A percentile compares a stretch with the other conserved stretches of the same genome.
phyloP scores from a whole-genome alignment of 2,113 vertebrate species.

The Sebastes fasciatus region DNA sequence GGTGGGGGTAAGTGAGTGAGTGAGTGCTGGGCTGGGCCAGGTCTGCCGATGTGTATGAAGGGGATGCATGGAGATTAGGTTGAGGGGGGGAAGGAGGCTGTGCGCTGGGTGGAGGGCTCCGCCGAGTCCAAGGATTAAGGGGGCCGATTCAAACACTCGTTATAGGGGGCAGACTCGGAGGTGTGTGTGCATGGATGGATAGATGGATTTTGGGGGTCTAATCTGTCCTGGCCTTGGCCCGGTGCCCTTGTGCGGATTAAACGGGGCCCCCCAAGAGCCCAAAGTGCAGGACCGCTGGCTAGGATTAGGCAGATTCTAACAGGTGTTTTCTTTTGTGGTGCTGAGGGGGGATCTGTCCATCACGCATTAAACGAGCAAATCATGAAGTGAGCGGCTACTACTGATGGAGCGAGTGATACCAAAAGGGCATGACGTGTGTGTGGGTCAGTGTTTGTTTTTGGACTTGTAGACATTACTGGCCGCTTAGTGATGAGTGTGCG shows the following conservation, averaged over 20 bases:
- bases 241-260: constrained; percentile 71
- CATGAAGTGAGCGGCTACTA: constrained; percentile 66
- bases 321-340: constrained; percentile 81
- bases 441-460: constrained; percentile 31
- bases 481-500: not conserved
- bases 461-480: not conserved
- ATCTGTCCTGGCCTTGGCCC: constrained; percentile 77
- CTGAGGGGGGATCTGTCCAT: constrained; percentile 55
- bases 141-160: constrained; percentile 65
- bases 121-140: constrained; percentile 71
- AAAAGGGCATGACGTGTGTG: constrained; percentile 22
- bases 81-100: constrained; percentile 41
- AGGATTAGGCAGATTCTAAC: constrained; percentile 78
- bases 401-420: constrained; percentile 24
- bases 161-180: constrained; percentile 57
- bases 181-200: constrained; percentile 54
- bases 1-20: constrained; percentile 11
- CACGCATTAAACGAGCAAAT: constrained; percentile 58
- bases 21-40: constrained; percentile 13
- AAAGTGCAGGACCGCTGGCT: constrained; percentile 63
- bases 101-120: constrained; percentile 50
- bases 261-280: constrained; percentile 43
- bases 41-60: constrained; percentile 47
- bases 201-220: constrained; percentile 59
- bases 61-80: constrained; percentile 71